Percentiles rank a stretch among this genome's conserved stretches.
Conservation (phyloP, 2,113 vertebrate species). For the Pampusana beccarii region DNA sequence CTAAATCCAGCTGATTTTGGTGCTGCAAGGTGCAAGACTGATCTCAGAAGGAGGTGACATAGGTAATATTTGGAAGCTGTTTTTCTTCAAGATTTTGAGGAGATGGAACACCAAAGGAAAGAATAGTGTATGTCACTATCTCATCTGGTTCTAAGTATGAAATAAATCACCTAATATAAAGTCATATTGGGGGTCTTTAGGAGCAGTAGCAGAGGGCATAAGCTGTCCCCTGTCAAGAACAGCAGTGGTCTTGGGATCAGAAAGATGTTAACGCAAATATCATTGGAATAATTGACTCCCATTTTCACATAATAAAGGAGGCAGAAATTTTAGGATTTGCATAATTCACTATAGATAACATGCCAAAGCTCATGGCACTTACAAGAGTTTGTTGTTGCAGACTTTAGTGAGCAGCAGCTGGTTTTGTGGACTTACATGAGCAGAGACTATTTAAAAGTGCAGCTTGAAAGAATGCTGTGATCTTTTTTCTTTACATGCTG, state of each 20-base stretch:
- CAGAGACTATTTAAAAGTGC: not conserved
- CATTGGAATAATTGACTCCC: not conserved
- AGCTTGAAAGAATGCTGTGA: not conserved
- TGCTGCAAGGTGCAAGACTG: not conserved
- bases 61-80: not conserved
- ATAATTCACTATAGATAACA: not conserved
- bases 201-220: not conserved
- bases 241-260: not conserved
- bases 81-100: not conserved
- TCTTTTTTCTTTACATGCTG: not conserved
- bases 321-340: not conserved
- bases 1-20: not conserved
- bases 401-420: not conserved
- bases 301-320: not conserved
- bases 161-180: not conserved
- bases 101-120: not conserved
- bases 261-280: not conserved
- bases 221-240: not conserved
- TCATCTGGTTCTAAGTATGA: not conserved
- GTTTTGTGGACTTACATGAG: not conserved
- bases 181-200: not conserved
- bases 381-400: not conserved
- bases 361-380: not conserved
- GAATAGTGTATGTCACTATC: not conserved
- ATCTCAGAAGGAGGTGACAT: not conserved